These are phyloP conservation scores for Vulpes lagopus DNA, from an alignment of 2,113 vertebrate species.

Conservation along the genomic window DNA sequence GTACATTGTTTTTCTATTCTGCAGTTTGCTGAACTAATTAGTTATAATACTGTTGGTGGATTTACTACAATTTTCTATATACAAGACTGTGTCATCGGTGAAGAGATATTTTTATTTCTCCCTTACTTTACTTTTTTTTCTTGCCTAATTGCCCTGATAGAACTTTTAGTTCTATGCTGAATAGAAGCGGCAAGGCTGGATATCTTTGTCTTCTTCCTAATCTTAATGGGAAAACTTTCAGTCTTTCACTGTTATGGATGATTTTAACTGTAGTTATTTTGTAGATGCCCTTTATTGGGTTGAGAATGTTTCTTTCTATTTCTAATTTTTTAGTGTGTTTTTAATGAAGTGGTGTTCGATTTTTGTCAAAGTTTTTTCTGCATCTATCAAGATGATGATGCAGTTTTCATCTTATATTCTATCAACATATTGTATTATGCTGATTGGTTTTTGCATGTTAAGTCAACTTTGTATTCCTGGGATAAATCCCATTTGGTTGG, in stretches of 20 bases:
- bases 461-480: not conserved
- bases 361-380: slow-evolving; percentile 9
- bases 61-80: not conserved
- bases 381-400: not conserved
- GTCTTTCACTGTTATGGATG: not conserved
- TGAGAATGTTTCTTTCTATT: not conserved
- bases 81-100: not conserved
- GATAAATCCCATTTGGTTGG: not conserved
- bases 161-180: not conserved
- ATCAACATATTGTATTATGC: not conserved
- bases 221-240: not conserved
- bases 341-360: not conserved
- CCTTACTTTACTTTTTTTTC: not conserved
- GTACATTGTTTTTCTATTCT: not conserved
- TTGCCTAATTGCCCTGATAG: not conserved
- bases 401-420: not conserved
- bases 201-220: not conserved
- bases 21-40: not conserved
- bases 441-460: not conserved
- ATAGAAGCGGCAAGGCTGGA: not conserved
- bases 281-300: not conserved
- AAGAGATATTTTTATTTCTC: not conserved
- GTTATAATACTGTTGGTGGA: slow-evolving; percentile 13
- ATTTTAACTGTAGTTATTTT: not conserved
- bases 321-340: not conserved